These are phyloP conservation scores for Polydesmus complanatus DNA, from an alignment of 2,888 invertebrate species.

Conservation along the genomic window DNA sequence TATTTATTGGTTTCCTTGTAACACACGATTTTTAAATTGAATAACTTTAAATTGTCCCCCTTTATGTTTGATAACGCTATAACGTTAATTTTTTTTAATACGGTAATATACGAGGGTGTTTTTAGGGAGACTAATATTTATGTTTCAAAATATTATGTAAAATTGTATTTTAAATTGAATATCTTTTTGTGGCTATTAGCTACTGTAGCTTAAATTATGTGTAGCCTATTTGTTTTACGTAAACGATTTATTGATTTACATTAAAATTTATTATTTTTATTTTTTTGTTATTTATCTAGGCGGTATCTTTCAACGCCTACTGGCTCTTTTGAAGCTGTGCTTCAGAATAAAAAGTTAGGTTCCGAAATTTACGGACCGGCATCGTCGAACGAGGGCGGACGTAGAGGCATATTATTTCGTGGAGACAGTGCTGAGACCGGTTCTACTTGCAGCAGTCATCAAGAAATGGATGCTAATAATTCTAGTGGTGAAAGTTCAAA, in stretches of 20 bases:
- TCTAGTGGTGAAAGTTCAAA: neutral
- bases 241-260: neutral
- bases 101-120: too few relatives aligned
- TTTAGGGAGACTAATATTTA: too few relatives aligned
- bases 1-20: neutral
- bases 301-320: neutral
- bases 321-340: neutral
- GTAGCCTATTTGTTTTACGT: neutral
- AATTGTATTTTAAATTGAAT: too few relatives aligned
- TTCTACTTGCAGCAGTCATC: neutral
- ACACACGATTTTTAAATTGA: neutral
- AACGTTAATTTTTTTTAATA: too few relatives aligned
- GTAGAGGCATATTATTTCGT: neutral
- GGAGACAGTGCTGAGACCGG: conserved; percentile 7
- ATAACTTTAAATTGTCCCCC: neutral
- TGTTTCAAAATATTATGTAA: too few relatives aligned
- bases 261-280: neutral
- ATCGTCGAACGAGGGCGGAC: too few relatives aligned
- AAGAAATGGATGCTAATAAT: neutral
- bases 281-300: too few relatives aligned
- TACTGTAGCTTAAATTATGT: too few relatives aligned
- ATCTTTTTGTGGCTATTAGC: too few relatives aligned
- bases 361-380: neutral
- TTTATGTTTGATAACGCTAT: neutral
- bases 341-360: neutral